Percentiles rank a stretch among this genome's conserved stretches.
Conservation (phyloP, 2,888 invertebrate species). For the Pristionchus fissidentatus region DNA sequence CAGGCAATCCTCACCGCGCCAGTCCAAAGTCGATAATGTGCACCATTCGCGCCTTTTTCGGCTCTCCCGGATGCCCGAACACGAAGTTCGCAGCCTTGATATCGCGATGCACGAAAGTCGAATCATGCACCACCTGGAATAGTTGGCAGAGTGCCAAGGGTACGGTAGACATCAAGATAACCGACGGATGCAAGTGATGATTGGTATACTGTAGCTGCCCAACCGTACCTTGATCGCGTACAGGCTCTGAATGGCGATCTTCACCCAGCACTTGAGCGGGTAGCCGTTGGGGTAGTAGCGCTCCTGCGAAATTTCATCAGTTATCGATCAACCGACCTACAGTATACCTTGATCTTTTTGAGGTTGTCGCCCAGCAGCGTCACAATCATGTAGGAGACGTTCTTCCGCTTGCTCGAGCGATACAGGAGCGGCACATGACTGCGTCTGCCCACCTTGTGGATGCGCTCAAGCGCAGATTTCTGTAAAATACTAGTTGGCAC, state of each 20-base stretch:
- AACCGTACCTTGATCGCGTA: constrained; percentile 33
- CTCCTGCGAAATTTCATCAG: neutral
- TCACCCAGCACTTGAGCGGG: constrained; percentile 48
- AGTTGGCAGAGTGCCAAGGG: too few species aligned
- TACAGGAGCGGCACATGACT: constrained; percentile 54
- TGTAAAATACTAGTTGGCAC: neutral
- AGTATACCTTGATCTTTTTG: constrained; percentile 47
- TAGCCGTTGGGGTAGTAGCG: constrained; percentile 45
- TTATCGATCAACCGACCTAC: neutral
- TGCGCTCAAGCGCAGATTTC: neutral
- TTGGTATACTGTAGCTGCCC: constrained; percentile 29
- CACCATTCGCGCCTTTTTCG: constrained; percentile 23
- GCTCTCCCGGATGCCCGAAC: constrained; percentile 15
- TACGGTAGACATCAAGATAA: neutral
- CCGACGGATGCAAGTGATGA: constrained; percentile 54
- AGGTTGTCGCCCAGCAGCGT: constrained; percentile 59
- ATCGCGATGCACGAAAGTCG: constrained; percentile 38
- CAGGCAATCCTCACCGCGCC: constrained; percentile 43
- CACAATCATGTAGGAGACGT: constrained; percentile 58
- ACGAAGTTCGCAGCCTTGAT: constrained; percentile 44
- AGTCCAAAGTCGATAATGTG: constrained; percentile 46
- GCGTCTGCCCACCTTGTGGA: constrained; percentile 20
- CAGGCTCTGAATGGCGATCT: neutral
- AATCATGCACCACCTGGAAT: constrained; percentile 24
- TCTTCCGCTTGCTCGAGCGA: constrained; percentile 51